These are phyloP conservation scores for Bagarius yarrelli DNA, from an alignment of 2,113 vertebrate genomes.

Conservation along the genomic window DNA sequence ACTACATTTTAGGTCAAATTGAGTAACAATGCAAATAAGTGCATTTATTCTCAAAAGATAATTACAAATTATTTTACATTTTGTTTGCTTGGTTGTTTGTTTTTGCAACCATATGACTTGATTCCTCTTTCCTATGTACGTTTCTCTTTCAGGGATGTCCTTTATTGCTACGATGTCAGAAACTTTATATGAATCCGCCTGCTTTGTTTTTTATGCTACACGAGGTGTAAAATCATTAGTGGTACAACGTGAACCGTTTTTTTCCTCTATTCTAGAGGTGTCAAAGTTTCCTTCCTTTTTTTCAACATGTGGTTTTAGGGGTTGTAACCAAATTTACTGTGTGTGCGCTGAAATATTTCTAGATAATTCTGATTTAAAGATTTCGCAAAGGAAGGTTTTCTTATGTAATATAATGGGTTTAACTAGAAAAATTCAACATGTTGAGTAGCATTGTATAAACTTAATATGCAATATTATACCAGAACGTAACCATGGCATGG, in stretches of 20 bases:
- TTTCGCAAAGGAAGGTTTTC: neutral
- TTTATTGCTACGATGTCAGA: neutral
- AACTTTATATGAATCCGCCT: neutral
- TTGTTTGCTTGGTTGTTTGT: neutral
- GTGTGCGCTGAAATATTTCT: neutral
- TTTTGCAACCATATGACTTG: neutral
- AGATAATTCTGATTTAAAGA: neutral
- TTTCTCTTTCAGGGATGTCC: neutral
- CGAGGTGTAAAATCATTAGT: neutral
- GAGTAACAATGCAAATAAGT: too few relatives aligned
- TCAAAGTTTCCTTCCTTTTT: neutral
- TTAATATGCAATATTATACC: neutral
- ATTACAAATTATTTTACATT: neutral
- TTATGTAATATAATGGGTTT: neutral
- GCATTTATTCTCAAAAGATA: too few relatives aligned
- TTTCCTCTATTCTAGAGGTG: neutral
- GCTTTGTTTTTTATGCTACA: neutral
- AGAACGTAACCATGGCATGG: neutral
- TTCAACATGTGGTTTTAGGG: neutral
- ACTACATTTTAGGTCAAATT: neutral
- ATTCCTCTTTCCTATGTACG: neutral
- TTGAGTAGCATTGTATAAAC: neutral
- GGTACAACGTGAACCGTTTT: neutral
- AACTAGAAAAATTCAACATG: neutral
- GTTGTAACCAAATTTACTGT: too few relatives aligned